Evolutionary conservation across 2,797 vertebrate genomes (phyloP).

Genomic region (Moxostoma hubbsi): DNA sequence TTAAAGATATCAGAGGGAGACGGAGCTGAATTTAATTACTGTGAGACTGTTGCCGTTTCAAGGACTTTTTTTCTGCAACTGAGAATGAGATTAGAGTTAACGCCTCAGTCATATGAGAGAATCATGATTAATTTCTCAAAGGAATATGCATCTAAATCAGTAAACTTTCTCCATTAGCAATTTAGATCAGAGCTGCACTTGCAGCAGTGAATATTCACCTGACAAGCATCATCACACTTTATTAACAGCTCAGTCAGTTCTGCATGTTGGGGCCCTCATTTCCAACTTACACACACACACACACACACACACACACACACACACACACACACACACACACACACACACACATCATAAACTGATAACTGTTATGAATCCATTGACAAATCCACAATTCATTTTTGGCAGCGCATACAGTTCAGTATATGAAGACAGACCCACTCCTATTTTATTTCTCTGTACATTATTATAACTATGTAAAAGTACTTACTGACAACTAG

Average conservation of each 20-base stretch:
- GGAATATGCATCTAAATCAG: conserved; percentile 79
- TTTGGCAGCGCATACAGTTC: background rate
- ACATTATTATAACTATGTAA: background rate
- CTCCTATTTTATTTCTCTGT: background rate
- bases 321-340: conserved; percentile 4
- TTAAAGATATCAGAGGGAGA: conserved; percentile 72
- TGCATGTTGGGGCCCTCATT: conserved; percentile 75
- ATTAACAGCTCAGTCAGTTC: conserved; percentile 85
- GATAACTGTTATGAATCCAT: conserved; percentile 36
- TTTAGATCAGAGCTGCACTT: conserved; percentile 79
- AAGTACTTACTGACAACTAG: background rate
- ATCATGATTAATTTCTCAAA: conserved; percentile 86
- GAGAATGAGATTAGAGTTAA: conserved; percentile 84
- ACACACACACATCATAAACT: background rate
- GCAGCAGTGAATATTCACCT: conserved; percentile 73
- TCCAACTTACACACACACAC: conserved; percentile 53
- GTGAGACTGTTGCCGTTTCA: conserved; percentile 78
- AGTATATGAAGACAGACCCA: background rate
- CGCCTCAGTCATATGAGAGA: conserved; percentile 79
- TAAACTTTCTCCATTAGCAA: conserved; percentile 79
- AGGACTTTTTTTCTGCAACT: conserved; percentile 78
- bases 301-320: conserved; percentile 1
- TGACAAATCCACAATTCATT: conserved; percentile 30
- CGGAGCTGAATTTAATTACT: conserved; percentile 84
- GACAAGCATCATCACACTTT: conserved; percentile 85